Conservation (phyloP, 2,113 vertebrate species). For the Pangasianodon gigas region DNA sequence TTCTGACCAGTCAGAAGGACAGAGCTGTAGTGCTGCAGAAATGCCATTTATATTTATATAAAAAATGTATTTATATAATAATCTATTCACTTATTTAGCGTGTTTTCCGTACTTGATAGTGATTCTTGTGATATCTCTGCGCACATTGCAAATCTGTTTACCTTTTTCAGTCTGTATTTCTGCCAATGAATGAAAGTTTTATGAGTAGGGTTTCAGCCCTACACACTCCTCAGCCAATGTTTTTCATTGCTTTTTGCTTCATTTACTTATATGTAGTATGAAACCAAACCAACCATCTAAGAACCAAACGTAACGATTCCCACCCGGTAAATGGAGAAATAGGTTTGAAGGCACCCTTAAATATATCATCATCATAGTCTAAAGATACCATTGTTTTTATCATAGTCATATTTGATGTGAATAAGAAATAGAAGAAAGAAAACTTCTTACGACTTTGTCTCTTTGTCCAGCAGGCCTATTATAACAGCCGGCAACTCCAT, state of each 20-base stretch:
- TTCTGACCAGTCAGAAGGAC: not conserved
- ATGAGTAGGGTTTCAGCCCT: not conserved
- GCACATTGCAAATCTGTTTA: not conserved
- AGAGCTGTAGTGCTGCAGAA: not conserved
- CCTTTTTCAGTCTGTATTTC: not conserved
- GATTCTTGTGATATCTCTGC: not conserved
- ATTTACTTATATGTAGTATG: not conserved
- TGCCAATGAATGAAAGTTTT: not conserved
- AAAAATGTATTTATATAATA: not conserved
- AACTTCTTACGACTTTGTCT: conserved; percentile 62
- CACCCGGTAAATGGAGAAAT: not conserved
- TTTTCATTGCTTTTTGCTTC: not conserved
- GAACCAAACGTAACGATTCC: not conserved
- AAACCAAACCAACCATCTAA: not conserved
- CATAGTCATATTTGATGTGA: too few species aligned
- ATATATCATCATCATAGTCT: not conserved
- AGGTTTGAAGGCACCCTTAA: not conserved
- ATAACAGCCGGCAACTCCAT: conserved; percentile 83
- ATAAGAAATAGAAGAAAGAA: not conserved
- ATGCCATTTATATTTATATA: not conserved
- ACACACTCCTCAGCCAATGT: not conserved
- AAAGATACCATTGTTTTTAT: not conserved
- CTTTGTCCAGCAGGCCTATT: conserved; percentile 68
- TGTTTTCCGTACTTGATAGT: not conserved
- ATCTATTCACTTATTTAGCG: not conserved